Base-by-base conservation (phyloP, 2,888 invertebrate species). In the Zaprionus obscuricornis region DNA sequence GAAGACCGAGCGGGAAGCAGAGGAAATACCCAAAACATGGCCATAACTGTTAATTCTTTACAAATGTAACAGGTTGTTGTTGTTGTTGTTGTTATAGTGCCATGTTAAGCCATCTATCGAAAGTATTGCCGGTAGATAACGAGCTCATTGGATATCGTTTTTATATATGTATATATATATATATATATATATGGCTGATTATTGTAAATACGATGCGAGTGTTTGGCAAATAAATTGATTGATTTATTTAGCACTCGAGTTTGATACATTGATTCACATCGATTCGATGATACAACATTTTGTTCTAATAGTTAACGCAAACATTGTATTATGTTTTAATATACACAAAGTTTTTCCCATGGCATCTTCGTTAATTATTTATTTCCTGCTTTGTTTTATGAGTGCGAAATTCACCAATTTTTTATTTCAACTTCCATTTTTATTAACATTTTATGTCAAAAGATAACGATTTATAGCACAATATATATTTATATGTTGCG, bases 191-290 rank as follows among this genome's bases (percentile, higher is more conserved):
- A 52, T 40, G 27, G 40, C 29, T 51, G 63, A 43, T 50, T 60
- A 46, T 29, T 52, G 49, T n/a, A 29, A 56, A 43, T 55, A 45
- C 39, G 47, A 27, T 11, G 46, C 8, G 34, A 77, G 71, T 69
- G 74, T n/a, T 43, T 36, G 40, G 50, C 56, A 78, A 70, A 85
- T 51, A 71, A 39, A 31, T 45, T 33, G 42, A 56, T 57, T 42
- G 37, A 37, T 67, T 68, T 68, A 39, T 31, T 51, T 20, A 54
- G 11, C 60, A 52, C 73, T 47, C 11, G 24, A 39, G 7, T 18
- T 2, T 47, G 33, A 37, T 59, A 36, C n/a, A n/a, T n/a, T n/a
- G n/a, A n/a, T n/a, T n/a, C n/a, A n/a, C n/a, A n/a, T n/a, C n/a
- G n/a, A n/a, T n/a, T n/a, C n/a, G 36, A 50, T 18, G 22, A 47